A percentile compares a stretch with the other conserved stretches of the same genome.
Conservation (phyloP, 2,113 vertebrate genomes). For the Terrapene triunguis region DNA sequence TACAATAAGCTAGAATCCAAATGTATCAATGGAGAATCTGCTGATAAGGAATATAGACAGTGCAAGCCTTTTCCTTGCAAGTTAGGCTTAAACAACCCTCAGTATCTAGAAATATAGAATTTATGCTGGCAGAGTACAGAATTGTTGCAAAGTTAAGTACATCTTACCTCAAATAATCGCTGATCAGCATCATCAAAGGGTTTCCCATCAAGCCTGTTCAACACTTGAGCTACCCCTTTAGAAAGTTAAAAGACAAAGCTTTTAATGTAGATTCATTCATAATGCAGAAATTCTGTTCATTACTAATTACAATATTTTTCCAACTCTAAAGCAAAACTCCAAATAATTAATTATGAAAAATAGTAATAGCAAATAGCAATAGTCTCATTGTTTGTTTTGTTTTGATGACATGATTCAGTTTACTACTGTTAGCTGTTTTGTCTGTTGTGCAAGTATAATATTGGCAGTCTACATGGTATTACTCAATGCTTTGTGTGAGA, state of each 20-base stretch:
- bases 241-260: conserved; percentile 32
- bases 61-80: neutral
- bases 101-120: neutral
- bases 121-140: neutral
- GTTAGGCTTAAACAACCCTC: neutral
- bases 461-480: neutral
- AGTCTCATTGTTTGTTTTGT: neutral
- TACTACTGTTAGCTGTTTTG: neutral
- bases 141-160: neutral
- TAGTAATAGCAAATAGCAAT: neutral
- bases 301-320: neutral
- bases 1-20: neutral
- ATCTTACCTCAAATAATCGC: conserved; percentile 95
- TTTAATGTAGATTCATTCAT: neutral
- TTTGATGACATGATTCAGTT: neutral
- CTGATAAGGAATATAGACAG: neutral
- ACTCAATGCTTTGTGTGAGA: neutral
- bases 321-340: conserved; percentile 40
- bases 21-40: neutral
- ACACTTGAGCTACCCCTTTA: conserved; percentile 95
- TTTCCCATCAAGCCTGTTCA: conserved; percentile 96
- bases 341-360: conserved; percentile 42
- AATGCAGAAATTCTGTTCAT: neutral
- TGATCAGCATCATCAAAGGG: conserved; percentile 97
- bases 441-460: neutral